phyloP scores from a whole-genome alignment of 2,113 vertebrate genomes.

The Tyto alba region DNA sequence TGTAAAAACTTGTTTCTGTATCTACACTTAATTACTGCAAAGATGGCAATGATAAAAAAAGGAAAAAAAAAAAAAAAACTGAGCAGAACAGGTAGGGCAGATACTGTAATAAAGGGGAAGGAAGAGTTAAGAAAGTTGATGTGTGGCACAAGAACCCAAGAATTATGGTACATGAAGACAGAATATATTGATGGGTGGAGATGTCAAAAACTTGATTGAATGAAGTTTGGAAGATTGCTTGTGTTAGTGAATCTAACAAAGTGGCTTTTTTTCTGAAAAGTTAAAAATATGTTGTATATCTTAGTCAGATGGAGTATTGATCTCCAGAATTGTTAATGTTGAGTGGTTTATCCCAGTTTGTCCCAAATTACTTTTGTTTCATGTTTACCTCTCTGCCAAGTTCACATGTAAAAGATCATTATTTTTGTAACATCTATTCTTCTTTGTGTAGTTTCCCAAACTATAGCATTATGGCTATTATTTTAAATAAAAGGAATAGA shows the following conservation, averaged over 20 bases:
- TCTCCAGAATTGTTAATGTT: not conserved
- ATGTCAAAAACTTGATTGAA: not conserved
- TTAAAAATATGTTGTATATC: not conserved
- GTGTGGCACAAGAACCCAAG: not conserved
- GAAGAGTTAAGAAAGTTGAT: not conserved
- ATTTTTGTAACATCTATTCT: not conserved
- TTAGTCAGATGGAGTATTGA: not conserved
- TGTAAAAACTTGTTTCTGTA: not conserved
- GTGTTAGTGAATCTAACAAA: not conserved
- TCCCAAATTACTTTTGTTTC: not conserved
- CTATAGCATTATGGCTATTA: not conserved
- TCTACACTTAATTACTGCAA: not conserved
- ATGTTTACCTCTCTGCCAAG: not conserved
- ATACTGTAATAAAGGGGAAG: not conserved
- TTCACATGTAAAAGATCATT: fast-evolving
- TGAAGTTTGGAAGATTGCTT: not conserved
- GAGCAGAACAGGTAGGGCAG: not conserved
- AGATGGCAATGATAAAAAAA: not conserved
- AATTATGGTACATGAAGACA: not conserved
- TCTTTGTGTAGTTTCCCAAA: not conserved
- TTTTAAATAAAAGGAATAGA: not conserved
- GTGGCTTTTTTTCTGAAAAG: not conserved
- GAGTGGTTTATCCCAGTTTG: not conserved
- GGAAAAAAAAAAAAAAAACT: not conserved
- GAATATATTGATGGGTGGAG: not conserved